Base-by-base conservation (phyloP, 2,888 invertebrate species). In the Cephus pygmeus region DNA sequence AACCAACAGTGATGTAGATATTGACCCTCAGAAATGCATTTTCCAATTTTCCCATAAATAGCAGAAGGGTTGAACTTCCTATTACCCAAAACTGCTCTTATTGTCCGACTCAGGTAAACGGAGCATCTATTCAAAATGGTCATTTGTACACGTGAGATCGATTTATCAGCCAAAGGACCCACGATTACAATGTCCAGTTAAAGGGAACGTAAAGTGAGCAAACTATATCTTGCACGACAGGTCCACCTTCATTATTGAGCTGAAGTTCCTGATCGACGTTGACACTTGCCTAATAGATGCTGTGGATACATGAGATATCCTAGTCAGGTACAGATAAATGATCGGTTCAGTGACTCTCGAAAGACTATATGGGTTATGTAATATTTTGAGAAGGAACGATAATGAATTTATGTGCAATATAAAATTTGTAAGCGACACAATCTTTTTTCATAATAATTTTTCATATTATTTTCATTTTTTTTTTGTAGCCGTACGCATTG, bases 111-210 rank as follows among this genome's bases (percentile, higher is more conserved):
- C 78, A 83, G 80, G 80, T 84, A 82, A 83, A 83, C 81, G 15
- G 81, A 83, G 82, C 79, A 83, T 79, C 69, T 78, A 69, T 75
- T 84, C 82, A 82, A 85, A 85, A 84, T 80, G 80, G 81, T 82
- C 79, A 81, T 80, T 79, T 80, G 74, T 80, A 69, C 83, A 85
- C 81, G 84, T 83, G 86, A 86, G 86, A 86, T 86, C 82, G 86
- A 85, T 86, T 85, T 83, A 85, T 85, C 79, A 81, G 80, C 79
- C 77, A 79, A 81, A 82, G 81, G 80, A 81, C 75, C 31, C 4
- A 0, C 23, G 15, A 12, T 77, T 81, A 79, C 81, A 80, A 77
- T 79, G 69, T 76, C 79, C 40, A 33, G 81, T 79, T 83, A 82
- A 84, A 84, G 77, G 69, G 82, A 78, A 78, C 75, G 82, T 77